phyloP scores from a whole-genome alignment of 2,113 vertebrate genomes.

The Seriola dumerili region DNA sequence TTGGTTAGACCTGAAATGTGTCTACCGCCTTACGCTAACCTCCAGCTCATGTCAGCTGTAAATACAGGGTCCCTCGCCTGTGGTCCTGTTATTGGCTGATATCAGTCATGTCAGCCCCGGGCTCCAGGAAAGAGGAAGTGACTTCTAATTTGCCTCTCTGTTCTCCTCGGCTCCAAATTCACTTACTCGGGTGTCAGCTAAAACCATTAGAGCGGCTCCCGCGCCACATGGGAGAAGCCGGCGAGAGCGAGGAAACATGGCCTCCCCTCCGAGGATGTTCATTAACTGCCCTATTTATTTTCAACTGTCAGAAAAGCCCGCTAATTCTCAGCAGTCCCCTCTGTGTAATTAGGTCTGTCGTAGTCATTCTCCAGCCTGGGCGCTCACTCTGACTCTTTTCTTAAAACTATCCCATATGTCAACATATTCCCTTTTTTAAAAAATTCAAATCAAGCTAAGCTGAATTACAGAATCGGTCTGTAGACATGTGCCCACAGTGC shows the following conservation, averaged over 20 bases:
- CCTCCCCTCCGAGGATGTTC: slow-evolving; percentile 77
- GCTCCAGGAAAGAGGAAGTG: slow-evolving; percentile 82
- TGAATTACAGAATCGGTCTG: slow-evolving; percentile 50
- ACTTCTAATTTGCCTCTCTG: slow-evolving; percentile 77
- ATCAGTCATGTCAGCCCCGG: slow-evolving; percentile 78
- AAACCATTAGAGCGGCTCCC: slow-evolving; percentile 80
- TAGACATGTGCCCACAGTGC: slow-evolving; percentile 12
- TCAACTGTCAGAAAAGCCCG: slow-evolving; percentile 80
- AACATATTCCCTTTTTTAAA: slow-evolving; percentile 40
- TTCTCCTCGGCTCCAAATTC: slow-evolving; percentile 68
- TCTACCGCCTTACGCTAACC: background rate
- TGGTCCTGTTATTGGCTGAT: slow-evolving; percentile 80
- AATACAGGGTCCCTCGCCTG: slow-evolving; percentile 48
- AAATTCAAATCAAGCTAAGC: slow-evolving; percentile 40
- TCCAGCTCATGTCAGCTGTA: slow-evolving; percentile 28
- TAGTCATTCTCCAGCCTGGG: slow-evolving; percentile 44
- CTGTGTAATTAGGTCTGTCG: slow-evolving; percentile 65
- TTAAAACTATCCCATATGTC: slow-evolving; percentile 64
- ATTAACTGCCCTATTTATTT: slow-evolving; percentile 85
- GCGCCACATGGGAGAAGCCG: slow-evolving; percentile 58
- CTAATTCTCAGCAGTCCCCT: slow-evolving; percentile 74
- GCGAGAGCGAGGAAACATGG: slow-evolving; percentile 58
- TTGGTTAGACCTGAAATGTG: background rate
- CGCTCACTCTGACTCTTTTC: slow-evolving; percentile 42
- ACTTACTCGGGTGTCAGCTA: slow-evolving; percentile 80